Conservation (phyloP, 2,113 vertebrate species). For the Leptobrachium ailaonicum region DNA sequence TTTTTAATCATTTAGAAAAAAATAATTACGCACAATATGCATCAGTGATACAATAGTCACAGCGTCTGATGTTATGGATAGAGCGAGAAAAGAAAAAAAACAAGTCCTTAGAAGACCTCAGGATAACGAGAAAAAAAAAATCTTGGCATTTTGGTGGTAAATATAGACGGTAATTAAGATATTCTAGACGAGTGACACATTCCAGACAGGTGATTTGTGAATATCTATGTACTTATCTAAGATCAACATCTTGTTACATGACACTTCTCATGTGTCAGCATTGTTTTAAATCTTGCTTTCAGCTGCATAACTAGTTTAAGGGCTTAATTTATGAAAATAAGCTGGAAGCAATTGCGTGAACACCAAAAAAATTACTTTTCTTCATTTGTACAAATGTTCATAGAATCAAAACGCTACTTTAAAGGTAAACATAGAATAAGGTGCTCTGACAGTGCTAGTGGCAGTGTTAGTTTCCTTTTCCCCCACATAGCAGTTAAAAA, state of each 20-base stretch:
- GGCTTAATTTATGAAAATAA: conserved; percentile 33
- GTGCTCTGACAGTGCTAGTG: no score
- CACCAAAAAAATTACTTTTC: conserved; percentile 4
- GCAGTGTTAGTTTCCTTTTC: no score
- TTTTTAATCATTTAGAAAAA: no score
- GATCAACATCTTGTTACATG: conserved; percentile 31
- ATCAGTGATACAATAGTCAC: not conserved
- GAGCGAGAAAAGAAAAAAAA: not conserved
- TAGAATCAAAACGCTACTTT: no score
- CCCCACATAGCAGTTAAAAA: no score
- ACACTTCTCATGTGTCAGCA: conserved; percentile 38
- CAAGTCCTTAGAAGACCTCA: not conserved
- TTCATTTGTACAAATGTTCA: not conserved
- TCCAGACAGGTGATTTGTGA: conserved; percentile 34
- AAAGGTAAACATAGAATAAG: no score
- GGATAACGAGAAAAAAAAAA: not conserved
- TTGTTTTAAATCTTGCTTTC: conserved; percentile 16
- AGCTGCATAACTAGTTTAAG: conserved; percentile 16
- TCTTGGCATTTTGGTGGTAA: not conserved
- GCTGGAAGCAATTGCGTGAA: conserved; percentile 10
- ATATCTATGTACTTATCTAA: conserved; percentile 36
- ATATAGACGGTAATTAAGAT: conserved; percentile 40
- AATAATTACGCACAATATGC: not conserved
- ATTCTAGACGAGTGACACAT: conserved; percentile 42
- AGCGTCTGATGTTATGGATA: not conserved